Evolutionary conservation across 2,797 vertebrate genomes (phyloP), one percentile per base, ranked within the genome.

Genomic region (Melanogrammus aeglefinus): DNA sequence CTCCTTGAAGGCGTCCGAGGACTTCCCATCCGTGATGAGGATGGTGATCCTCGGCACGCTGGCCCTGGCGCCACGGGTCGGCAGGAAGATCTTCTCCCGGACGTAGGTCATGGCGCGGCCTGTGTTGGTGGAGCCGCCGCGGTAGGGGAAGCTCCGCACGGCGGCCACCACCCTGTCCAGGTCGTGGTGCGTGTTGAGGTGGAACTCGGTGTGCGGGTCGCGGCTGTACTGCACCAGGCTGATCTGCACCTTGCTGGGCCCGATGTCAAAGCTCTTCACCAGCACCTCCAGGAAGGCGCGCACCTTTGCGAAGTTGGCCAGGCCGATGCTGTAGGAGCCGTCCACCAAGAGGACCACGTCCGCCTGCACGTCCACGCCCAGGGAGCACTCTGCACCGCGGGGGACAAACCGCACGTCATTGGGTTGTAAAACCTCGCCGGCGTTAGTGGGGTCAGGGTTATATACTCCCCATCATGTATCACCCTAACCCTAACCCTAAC

Each of bases 21-120:
- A 98, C 83, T 99, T 99, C 21, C 98, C 98, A 24, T 99, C 98
- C 0, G 98, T 99, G 91, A 99, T 98, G 83, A 99, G 96, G 92
- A 99, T 97, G 93, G 94, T 96, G 76, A 99, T 95, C 0, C 96
- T 96, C 0, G 97, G 97, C 1, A 99, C 96, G 0, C 97, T 94
- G 75, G 90, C 33, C 33, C 98, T 96, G 4, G 98, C 95, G 2
- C 98, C 98, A 79, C 93, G 95, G 89, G 35, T 88, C 13, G 91
- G 77, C 87, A 96, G 92, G 83, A 98, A 96, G 84, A 98, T 94
- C 90, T 95, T 97, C 82, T 99, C 96, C 81, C 96, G 94, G 74
- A 99, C 97, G 0, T 96, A 99, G 16, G 95, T 96, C 97, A 99
- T 98, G 69, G 98, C 98, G 90, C 94, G 95, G 85, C 98, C 98